Conservation (phyloP, 1,140 invertebrate species). For the Lanistes nyassanus region DNA sequence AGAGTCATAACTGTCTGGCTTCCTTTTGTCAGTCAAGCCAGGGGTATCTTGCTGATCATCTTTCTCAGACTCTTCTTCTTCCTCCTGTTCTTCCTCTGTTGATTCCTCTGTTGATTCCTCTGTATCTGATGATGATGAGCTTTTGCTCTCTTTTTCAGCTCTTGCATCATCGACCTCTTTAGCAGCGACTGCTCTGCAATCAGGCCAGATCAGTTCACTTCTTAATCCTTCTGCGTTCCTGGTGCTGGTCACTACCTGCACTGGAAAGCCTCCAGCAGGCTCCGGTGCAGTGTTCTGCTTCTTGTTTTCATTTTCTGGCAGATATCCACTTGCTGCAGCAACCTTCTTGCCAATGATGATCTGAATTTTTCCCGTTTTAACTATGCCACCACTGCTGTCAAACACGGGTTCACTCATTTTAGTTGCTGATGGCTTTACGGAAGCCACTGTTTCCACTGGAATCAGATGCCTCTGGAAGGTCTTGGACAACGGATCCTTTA, state of each 20-base stretch:
- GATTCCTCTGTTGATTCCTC: conserved; percentile 10
- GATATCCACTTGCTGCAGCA: conserved; percentile 5
- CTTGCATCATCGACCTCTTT: background rate
- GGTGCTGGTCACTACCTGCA: conserved; percentile 33
- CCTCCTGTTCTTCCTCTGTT: background rate
- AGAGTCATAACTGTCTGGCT: conserved; percentile 1
- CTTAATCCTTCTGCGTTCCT: conserved; percentile 13
- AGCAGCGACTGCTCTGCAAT: conserved; percentile 16
- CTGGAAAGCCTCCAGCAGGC: conserved; percentile 21
- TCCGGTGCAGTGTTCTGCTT: background rate
- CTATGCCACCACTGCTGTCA: background rate
- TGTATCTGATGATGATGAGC: background rate
- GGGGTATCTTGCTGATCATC: conserved; percentile 1
- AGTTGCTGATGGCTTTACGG: too few relatives aligned
- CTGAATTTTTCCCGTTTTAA: conserved; percentile 16
- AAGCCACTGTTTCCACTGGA: too few relatives aligned
- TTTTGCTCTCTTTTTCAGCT: conserved; percentile 11
- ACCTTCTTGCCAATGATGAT: conserved; percentile 20
- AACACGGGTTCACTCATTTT: too few relatives aligned
- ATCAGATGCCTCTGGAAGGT: too few relatives aligned
- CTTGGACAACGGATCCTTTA: too few relatives aligned
- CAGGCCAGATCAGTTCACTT: conserved; percentile 23
- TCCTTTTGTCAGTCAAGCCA: background rate
- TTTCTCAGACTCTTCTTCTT: conserved; percentile 17
- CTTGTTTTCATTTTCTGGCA: background rate